Conservation (phyloP, 1,140 invertebrate species). For the Lordiphosa stackelbergi region DNA sequence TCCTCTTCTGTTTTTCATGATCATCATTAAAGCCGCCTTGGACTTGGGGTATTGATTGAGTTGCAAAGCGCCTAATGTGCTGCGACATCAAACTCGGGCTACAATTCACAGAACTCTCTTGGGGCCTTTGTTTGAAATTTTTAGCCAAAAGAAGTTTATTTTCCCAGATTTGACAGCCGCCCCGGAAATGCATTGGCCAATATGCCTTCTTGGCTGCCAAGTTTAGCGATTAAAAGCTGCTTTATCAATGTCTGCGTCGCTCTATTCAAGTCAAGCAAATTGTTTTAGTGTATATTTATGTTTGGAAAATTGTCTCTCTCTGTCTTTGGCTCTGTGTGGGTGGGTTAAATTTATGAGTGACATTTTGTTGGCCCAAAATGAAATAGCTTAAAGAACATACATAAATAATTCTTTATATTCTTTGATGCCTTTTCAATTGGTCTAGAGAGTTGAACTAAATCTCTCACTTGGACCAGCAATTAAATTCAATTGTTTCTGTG, state of each 20-base stretch:
- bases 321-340: conserved; percentile 39
- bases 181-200: conserved; percentile 16
- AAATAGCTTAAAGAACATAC: conserved; percentile 8
- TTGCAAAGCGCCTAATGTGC: conserved; percentile 72
- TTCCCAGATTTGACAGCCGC: conserved; percentile 27
- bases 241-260: conserved; percentile 51
- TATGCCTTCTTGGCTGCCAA: conserved; percentile 56
- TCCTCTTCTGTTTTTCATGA: conserved; percentile 24
- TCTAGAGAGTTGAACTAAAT: conserved; percentile 8
- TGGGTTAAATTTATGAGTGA: conserved; percentile 62
- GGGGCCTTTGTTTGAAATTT: conserved; percentile 25
- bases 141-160: neutral
- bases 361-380: conserved; percentile 56
- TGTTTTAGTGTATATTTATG: conserved; percentile 54
- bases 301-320: conserved; percentile 14
- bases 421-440: conserved; percentile 70
- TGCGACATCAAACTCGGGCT: conserved; percentile 65
- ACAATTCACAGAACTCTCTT: conserved; percentile 56
- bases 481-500: conserved; percentile 75
- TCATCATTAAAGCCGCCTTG: conserved; percentile 60
- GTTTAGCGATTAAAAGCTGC: conserved; percentile 76
- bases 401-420: conserved; percentile 19
- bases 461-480: conserved; percentile 60
- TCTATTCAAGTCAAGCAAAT: conserved; percentile 55
- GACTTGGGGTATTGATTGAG: conserved; percentile 68